Conservation (phyloP, 2,888 invertebrate genomes). For the Athetis lepigone region DNA sequence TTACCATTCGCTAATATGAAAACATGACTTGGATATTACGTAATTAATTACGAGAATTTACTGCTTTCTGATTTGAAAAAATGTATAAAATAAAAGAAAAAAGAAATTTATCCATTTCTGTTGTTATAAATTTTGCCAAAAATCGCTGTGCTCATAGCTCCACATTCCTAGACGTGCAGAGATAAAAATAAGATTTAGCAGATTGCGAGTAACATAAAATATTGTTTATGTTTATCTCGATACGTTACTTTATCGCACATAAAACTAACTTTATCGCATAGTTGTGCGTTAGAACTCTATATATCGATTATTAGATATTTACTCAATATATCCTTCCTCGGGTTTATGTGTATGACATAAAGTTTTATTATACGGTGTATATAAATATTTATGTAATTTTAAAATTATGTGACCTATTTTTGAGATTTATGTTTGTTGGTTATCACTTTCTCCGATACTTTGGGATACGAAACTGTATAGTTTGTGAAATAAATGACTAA, state of each 20-base stretch:
- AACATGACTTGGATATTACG: too few species aligned
- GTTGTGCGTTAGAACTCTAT: constrained; percentile 76
- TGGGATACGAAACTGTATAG: background rate
- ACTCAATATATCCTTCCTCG: constrained; percentile 64
- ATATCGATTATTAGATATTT: constrained; percentile 76
- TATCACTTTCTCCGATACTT: background rate
- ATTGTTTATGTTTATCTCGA: constrained; percentile 87
- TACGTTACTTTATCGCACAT: constrained; percentile 85
- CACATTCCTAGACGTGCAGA: constrained; percentile 62
- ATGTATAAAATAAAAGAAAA: background rate
- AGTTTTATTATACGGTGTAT: constrained; percentile 49
- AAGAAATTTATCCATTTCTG: too few species aligned
- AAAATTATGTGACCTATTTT: constrained; percentile 38
- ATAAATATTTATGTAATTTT: constrained; percentile 55
- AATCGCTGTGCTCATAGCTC: constrained; percentile 33
- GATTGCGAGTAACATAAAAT: constrained; percentile 86
- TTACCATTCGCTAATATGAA: too few species aligned
- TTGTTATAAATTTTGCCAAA: background rate
- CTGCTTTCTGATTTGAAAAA: too few species aligned
- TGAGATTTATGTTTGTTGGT: background rate
- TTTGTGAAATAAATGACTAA: background rate
- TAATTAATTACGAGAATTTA: too few species aligned
- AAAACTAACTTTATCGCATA: constrained; percentile 84
- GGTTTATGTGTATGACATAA: constrained; percentile 47
- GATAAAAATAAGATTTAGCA: constrained; percentile 87